phyloP scores from a whole-genome alignment of 2,113 vertebrate species.

The Progne subis region DNA sequence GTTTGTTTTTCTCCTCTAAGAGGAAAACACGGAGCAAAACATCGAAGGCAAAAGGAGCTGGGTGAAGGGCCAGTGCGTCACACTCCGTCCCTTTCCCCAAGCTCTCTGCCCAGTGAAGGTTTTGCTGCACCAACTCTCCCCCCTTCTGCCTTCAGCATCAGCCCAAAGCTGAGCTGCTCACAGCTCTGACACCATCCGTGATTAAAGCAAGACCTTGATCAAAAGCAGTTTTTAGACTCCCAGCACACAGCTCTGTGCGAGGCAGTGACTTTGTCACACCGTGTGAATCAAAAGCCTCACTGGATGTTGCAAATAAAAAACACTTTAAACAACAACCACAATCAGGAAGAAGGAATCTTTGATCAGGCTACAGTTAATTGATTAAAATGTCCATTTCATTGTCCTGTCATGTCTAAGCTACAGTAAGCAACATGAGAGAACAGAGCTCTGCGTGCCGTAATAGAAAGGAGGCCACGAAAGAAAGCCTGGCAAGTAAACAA shows the following conservation, averaged over 20 bases:
- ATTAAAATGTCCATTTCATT: constrained; percentile 31
- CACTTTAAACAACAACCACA: not conserved
- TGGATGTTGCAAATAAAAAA: constrained; percentile 36
- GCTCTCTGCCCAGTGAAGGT: not conserved
- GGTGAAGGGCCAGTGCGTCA: not conserved
- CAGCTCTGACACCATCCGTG: not conserved
- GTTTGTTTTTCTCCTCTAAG: not conserved
- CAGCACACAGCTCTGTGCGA: not conserved
- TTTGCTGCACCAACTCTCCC: not conserved
- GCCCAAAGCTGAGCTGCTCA: constrained; percentile 26
- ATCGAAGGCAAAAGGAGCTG: rapidly evolving
- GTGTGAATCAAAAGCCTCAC: constrained; percentile 9
- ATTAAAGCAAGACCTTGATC: constrained; percentile 54
- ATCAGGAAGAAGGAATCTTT: constrained; percentile 26
- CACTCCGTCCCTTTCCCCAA: rapidly evolving
- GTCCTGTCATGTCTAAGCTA: constrained; percentile 29
- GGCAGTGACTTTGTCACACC: not conserved
- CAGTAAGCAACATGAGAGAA: constrained; percentile 16
- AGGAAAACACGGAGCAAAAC: not conserved
- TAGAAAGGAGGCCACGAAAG: constrained; percentile 5
- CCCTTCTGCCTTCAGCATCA: not conserved
- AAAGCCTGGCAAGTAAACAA: constrained; percentile 48
- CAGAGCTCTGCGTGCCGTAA: not conserved
- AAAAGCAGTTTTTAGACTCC: constrained; percentile 30
- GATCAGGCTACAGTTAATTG: constrained; percentile 51